Conservation (phyloP, 2,113 vertebrate species). For the Catagonus wagneri region DNA sequence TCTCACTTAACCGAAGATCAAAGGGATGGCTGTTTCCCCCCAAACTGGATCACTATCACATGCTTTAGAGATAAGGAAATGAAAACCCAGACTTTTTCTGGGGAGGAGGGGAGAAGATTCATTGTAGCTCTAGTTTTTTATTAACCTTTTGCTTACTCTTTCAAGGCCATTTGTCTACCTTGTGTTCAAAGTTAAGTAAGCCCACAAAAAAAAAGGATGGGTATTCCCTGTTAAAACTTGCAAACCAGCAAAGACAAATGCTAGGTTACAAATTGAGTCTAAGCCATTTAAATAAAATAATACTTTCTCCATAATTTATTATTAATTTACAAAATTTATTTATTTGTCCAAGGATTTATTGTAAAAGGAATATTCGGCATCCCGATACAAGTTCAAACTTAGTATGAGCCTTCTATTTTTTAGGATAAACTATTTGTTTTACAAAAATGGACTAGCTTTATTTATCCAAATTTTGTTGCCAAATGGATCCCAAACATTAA, state of each 20-base stretch:
- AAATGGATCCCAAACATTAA: background rate
- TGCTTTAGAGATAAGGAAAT: constrained; percentile 37
- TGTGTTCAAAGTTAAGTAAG: background rate
- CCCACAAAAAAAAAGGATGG: background rate
- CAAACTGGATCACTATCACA: background rate
- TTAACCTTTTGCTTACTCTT: constrained; percentile 59
- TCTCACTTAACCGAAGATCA: constrained; percentile 49
- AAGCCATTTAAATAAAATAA: background rate
- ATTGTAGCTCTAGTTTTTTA: constrained; percentile 39
- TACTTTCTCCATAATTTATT: background rate
- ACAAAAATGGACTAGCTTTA: background rate
- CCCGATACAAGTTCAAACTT: background rate
- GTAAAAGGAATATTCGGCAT: background rate
- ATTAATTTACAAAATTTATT: background rate
- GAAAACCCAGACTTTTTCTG: background rate
- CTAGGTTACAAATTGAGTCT: background rate
- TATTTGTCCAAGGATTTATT: background rate
- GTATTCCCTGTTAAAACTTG: background rate
- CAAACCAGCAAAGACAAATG: background rate
- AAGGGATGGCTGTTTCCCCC: background rate
- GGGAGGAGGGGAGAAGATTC: background rate
- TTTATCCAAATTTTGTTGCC: background rate
- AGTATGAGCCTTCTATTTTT: background rate
- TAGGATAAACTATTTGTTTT: background rate
- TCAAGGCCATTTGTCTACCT: constrained; percentile 13